Evolutionary conservation across 2,113 vertebrate species (phyloP), one percentile per base, ranked within the genome.

Genomic region (Elachura formosa): DNA sequence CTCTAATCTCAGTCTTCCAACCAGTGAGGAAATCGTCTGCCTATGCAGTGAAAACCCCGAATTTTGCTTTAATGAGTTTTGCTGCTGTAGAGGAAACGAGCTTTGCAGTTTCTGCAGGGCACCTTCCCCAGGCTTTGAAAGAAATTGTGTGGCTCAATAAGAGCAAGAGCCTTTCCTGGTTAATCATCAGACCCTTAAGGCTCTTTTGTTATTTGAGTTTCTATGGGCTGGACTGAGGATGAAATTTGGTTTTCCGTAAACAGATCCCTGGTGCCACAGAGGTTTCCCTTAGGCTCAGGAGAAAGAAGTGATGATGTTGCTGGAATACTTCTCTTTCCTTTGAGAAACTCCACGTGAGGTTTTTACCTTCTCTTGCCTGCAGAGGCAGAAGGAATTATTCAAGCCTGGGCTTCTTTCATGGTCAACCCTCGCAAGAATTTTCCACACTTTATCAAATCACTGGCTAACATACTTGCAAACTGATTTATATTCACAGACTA

Each of bases 341-440:
- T 67, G 48, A 56, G 20, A 51, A 91, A 73, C 28, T 45, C 25
- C 24, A 33, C 6, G 1, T 43, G 33, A 73, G 46, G 24, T 16
- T 92, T 91, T 75, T 40, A 46, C 41, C 67, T 87, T 69, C 74
- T 75, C 49, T 46, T 75, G 48, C 49, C 33, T 61, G 51, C 36
- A 79, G 28, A 76, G n/a, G 71, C 69, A 82, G 28, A 62, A 31
- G 31, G 36, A 87, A 79, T 75, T 75, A 91, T 64, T 89, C 41
- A 79, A 71, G 33, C 31, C 15, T 68, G 31, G 5, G 8, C 24
- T 69, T 34, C 34, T 77, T 75, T 75, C 49, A 13, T 14, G 3
- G 2, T n/a, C 66, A 71, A 72, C 59, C 51, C 52, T 36, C 52
- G n/a, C 28, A 15, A 67, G 28, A 63, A 33, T 61, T 59, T 49